phyloP scores from a whole-genome alignment of 2,797 vertebrate genomes.

The Gymnoscopelus microlampas region DNA sequence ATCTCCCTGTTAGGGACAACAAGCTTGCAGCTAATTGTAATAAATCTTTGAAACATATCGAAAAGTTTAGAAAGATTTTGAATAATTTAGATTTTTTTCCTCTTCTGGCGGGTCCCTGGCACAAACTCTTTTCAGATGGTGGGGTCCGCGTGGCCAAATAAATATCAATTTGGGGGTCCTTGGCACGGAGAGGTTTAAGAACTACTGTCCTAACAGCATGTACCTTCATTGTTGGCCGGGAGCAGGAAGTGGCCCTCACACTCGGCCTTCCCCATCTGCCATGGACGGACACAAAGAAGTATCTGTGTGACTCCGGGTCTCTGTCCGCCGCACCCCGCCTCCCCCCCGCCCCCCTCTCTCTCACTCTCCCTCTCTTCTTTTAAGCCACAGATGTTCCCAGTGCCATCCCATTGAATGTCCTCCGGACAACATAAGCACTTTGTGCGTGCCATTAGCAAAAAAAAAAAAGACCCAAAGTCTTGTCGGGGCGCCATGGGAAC shows the following conservation, averaged over 20 bases:
- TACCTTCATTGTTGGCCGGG: conserved; percentile 81
- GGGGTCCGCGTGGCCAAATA: no score
- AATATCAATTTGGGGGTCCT: no score
- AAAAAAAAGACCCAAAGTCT: conserved; percentile 42
- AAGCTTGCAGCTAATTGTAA: no score
- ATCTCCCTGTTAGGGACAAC: no score
- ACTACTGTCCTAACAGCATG: conserved; percentile 45
- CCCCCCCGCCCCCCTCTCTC: conserved; percentile 53
- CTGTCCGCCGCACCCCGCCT: conserved; percentile 71
- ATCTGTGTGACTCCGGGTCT: conserved; percentile 81
- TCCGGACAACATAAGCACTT: conserved; percentile 61
- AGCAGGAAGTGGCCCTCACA: conserved; percentile 84
- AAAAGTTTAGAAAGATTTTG: no score
- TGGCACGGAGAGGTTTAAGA: no score
- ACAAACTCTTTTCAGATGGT: no score
- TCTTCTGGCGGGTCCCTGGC: no score
- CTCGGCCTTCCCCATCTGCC: conserved; percentile 86
- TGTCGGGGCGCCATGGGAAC: conserved; percentile 58
- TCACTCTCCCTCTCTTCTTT: conserved; percentile 59
- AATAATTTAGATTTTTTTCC: no score
- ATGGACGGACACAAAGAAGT: conserved; percentile 86
- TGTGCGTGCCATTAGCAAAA: conserved; percentile 56
- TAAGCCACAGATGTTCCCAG: conserved; percentile 85
- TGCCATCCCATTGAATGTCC: conserved; percentile 72
- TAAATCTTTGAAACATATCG: no score